These are phyloP conservation scores for Malurus alboscapulatus DNA, from an alignment of 2,113 vertebrate species.

Conservation along the genomic window DNA sequence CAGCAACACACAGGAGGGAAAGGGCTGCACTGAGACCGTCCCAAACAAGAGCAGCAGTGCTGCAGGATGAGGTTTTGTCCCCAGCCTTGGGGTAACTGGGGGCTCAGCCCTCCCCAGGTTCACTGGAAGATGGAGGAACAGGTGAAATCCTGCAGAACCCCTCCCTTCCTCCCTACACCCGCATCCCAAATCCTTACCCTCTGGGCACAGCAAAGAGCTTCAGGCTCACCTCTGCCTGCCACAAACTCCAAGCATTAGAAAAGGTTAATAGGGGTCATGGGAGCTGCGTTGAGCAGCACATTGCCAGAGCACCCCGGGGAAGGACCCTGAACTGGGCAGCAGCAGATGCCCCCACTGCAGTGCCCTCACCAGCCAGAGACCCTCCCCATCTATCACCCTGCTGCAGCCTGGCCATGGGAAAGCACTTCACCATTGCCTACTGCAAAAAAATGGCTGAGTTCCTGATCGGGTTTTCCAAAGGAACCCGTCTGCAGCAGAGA, in stretches of 20 bases:
- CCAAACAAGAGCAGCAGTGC: background rate
- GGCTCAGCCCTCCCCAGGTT: background rate
- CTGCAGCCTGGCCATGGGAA: background rate
- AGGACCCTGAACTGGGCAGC: background rate
- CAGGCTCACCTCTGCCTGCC: background rate
- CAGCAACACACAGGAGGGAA: fast-evolving
- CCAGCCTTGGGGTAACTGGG: fast-evolving
- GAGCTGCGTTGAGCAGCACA: fast-evolving
- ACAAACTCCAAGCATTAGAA: background rate
- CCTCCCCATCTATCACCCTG: fast-evolving
- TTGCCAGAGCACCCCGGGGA: fast-evolving
- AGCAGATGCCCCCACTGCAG: fast-evolving
- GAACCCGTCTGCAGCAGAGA: background rate
- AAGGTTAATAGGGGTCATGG: fast-evolving
- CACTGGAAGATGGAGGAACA: background rate
- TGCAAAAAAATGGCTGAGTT: background rate
- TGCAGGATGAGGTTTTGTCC: background rate
- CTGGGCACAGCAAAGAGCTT: background rate
- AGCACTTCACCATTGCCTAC: background rate
- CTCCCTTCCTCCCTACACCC: background rate
- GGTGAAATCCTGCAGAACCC: background rate
- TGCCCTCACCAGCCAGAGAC: background rate
- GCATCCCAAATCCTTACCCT: background rate
- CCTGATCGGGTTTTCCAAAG: background rate
- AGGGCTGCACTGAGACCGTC: background rate